These are phyloP conservation scores for Chloebia gouldiae DNA, from an alignment of 2,113 vertebrate genomes.

Conservation along the genomic window DNA sequence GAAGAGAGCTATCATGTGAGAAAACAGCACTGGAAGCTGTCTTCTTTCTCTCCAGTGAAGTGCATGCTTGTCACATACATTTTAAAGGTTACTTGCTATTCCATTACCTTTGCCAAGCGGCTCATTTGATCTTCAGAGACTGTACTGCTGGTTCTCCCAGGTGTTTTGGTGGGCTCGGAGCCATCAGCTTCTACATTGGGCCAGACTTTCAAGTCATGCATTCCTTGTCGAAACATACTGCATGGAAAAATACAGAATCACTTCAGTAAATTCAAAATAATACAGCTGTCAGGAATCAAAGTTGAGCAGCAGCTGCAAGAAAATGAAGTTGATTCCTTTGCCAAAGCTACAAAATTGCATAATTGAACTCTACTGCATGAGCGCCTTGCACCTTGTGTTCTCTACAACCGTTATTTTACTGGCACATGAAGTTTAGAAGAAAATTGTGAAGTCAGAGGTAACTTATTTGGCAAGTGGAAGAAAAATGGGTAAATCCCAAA, in stretches of 20 bases:
- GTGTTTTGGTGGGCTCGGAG: conserved; percentile 89
- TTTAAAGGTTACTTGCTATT: neutral
- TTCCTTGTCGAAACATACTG: conserved; percentile 98
- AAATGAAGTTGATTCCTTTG: neutral
- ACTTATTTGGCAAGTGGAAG: neutral
- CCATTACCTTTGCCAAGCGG: conserved; percentile 91
- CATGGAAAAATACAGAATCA: neutral
- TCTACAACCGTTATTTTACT: neutral
- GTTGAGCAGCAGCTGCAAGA: neutral
- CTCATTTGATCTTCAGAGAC: conserved; percentile 97
- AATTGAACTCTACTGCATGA: neutral
- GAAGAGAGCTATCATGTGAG: neutral
- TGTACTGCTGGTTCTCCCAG: conserved; percentile 92
- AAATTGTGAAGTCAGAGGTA: neutral
- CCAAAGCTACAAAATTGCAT: neutral
- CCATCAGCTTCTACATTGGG: conserved; percentile 95
- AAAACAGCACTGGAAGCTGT: neutral
- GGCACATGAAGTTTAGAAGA: neutral
- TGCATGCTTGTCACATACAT: neutral
- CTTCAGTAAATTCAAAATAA: conserved; percentile 15
- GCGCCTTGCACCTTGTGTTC: neutral
- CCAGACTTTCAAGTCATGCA: conserved; percentile 99
- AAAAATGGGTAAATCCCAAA: neutral
- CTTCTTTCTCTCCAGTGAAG: neutral
- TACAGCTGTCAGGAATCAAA: neutral